A percentile compares a stretch with the other conserved stretches of the same genome.
phyloP scores from a whole-genome alignment of 2,888 invertebrate species.

The Tenthredo livida region DNA sequence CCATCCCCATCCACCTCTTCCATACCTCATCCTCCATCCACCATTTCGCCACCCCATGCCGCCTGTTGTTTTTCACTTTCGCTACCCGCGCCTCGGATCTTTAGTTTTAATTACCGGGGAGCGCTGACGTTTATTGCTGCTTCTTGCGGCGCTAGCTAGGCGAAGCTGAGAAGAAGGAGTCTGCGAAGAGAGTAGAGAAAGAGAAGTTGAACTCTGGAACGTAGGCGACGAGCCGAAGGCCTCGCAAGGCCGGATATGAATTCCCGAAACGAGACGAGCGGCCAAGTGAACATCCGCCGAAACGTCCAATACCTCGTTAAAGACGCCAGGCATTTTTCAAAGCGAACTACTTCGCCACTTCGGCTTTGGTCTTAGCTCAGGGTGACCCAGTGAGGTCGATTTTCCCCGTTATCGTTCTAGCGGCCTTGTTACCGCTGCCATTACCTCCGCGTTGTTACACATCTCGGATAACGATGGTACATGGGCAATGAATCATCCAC shows the following conservation, averaged over 20 bases:
- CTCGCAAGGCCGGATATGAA: constrained; percentile 67
- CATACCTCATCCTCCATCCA: constrained; percentile 22
- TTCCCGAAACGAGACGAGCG: constrained; percentile 68
- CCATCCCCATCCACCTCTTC: constrained; percentile 25
- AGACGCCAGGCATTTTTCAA: constrained; percentile 42
- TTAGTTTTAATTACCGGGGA: constrained; percentile 76
- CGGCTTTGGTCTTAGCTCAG: not conserved
- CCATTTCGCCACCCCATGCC: constrained; percentile 47
- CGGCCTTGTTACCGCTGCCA: constrained; percentile 41
- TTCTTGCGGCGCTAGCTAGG: constrained; percentile 69
- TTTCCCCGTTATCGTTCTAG: constrained; percentile 25
- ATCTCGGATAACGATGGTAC: constrained; percentile 34
- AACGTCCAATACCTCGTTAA: constrained; percentile 47
- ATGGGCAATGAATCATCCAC: constrained; percentile 40
- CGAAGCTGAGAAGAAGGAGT: constrained; percentile 44
- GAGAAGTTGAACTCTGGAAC: constrained; percentile 33
- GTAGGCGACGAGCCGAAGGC: not conserved
- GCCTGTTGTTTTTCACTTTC: constrained; percentile 73
- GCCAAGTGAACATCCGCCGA: constrained; percentile 49
- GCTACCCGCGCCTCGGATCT: constrained; percentile 68
- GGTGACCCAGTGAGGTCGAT: constrained; percentile 33
- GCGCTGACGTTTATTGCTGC: constrained; percentile 76
- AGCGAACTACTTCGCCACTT: constrained; percentile 14
- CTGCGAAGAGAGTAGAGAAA: constrained; percentile 58
- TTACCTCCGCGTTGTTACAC: constrained; percentile 37